Base-by-base conservation (phyloP, 2,888 invertebrate species). In the Scaptomyza tumidula region DNA sequence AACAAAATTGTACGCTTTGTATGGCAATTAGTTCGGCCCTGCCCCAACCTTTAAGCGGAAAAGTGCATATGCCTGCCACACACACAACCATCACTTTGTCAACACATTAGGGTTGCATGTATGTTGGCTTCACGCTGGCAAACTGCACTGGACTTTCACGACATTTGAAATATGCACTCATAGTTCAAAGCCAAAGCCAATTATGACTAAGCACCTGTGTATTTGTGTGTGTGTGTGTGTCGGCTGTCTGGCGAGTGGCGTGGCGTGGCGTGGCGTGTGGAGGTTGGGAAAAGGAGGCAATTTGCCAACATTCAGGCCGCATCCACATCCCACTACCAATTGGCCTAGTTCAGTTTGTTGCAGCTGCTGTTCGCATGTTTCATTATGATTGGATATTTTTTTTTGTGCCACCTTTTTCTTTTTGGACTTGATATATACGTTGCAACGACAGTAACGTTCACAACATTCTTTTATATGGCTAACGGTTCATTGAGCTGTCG, bases 1-100 rank as follows among this genome's bases (percentile, higher is more conserved):
- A 60, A 63, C 75, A 53, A 75, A 66, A 74, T 75, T 66, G 59
- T 69, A 77, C 57, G 58, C 63, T 59, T 58, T 56, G 61, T 44
- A 58, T 62, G 85, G 85, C 81, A 84, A 86, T 81, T 71, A 84
- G 71, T 24, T 24, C 4, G 24, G 24, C 24, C 3, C 4, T 57
- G 53, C 10, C 49, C 2, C 33, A 33, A 50, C 10, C 10, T 10
- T 10, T 33, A 7, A 3, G 2, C 33, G 6, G 6, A 10, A 33
- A 49, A 16, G 27, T 33, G 19, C 27, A 41, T 31, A 27, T 37
- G n/a, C 50, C 41, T 53, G 48, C 41, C 45, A 9, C 41, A 54
- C 53, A 43, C 24, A 44, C 50, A 50, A 9, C 24, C 33, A 37
- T 35, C 46, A 33, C 53, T 27, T 44, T 58, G 63, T 75, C 69